phyloP scores from a whole-genome alignment of 2,888 invertebrate species.

The Dermolepida albohirtum region DNA sequence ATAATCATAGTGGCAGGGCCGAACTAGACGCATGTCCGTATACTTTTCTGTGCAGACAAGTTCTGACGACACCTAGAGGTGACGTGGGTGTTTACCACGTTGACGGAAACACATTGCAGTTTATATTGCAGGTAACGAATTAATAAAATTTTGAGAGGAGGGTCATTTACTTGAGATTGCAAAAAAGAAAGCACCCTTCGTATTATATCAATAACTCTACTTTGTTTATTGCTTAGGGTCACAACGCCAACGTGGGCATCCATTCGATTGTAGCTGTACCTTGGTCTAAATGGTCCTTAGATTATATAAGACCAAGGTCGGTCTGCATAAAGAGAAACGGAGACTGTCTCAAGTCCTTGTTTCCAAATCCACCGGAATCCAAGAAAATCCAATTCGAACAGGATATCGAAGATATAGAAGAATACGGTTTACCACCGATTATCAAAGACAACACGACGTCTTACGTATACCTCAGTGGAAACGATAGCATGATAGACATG shows the following conservation, averaged over 20 bases:
- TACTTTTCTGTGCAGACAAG: constrained; percentile 84
- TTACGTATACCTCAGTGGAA: constrained; percentile 77
- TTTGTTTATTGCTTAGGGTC: constrained; percentile 59
- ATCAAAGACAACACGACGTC: constrained; percentile 68
- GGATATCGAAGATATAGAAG: constrained; percentile 71
- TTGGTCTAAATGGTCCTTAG: constrained; percentile 85
- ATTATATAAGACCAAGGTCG: constrained; percentile 87
- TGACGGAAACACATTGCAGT: constrained; percentile 75
- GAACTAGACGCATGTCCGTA: constrained; percentile 87
- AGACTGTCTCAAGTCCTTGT: constrained; percentile 79
- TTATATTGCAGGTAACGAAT: constrained; percentile 72
- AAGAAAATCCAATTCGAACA: constrained; percentile 86
- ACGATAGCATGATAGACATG: constrained; percentile 75
- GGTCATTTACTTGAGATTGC: no score
- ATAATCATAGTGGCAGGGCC: constrained; percentile 70
- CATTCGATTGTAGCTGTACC: constrained; percentile 89
- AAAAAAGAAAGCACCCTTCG: no score
- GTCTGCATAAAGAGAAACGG: constrained; percentile 87
- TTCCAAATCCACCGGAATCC: constrained; percentile 81
- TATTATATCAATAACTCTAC: no score
- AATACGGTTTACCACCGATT: constrained; percentile 68
- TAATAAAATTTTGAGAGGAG: no score
- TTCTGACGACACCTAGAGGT: constrained; percentile 80
- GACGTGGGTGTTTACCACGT: constrained; percentile 81
- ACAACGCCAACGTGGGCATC: constrained; percentile 78